Percentiles rank a stretch among this genome's conserved stretches.
phyloP scores from a whole-genome alignment of 2,888 invertebrate species.

The Oscheius sp. region DNA sequence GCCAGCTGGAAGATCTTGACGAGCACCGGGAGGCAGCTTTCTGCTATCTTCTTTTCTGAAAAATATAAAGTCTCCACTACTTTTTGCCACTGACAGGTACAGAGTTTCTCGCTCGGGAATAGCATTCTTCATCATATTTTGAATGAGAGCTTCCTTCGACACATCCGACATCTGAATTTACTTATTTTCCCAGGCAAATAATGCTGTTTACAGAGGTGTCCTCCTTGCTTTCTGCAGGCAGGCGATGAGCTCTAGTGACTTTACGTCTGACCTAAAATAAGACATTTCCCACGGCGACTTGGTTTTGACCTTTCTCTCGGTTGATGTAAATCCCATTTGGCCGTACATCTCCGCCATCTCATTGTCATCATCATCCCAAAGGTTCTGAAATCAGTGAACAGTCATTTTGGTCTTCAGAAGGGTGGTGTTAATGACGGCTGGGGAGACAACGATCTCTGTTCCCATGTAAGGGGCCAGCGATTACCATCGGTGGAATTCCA shows the following conservation, averaged over 20 bases:
- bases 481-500: neutral
- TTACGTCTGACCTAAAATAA: constrained; percentile 16
- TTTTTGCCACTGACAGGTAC: constrained; percentile 17
- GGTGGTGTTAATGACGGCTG: neutral
- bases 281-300: neutral
- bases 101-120: constrained; percentile 21
- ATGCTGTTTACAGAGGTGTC: constrained; percentile 1
- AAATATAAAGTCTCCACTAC: neutral
- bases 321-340: constrained; percentile 21
- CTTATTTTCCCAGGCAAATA: neutral
- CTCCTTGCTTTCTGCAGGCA: constrained; percentile 24
- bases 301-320: constrained; percentile 26
- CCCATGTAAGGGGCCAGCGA: neutral
- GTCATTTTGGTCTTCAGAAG: neutral
- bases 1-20: constrained; percentile 48
- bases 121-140: constrained; percentile 24
- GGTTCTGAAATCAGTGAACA: constrained; percentile 19
- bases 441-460: neutral
- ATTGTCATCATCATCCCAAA: constrained; percentile 37
- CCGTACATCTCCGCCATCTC: constrained; percentile 36
- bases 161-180: constrained; percentile 25
- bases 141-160: constrained; percentile 8
- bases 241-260: constrained; percentile 32
- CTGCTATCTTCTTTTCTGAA: constrained; percentile 36
- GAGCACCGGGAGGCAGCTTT: constrained; percentile 33